Percentiles rank a stretch among this genome's conserved stretches.
Evolutionary conservation across 1,140 invertebrate species (phyloP).

Genomic region (Argopecten irradians): DNA sequence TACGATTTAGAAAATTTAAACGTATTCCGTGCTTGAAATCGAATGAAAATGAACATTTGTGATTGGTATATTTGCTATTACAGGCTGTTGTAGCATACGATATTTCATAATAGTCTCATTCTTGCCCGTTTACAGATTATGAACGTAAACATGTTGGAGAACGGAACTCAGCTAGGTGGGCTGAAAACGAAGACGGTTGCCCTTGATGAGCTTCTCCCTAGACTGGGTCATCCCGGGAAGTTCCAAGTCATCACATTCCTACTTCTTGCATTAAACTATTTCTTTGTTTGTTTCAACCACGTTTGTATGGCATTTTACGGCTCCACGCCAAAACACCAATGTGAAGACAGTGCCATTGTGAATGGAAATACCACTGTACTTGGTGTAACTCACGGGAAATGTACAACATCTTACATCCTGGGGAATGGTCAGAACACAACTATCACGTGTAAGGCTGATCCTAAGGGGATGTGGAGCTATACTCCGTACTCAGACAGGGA

Average conservation of each 20-base stretch:
- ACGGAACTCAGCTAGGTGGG: not conserved
- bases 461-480: conserved; percentile 35
- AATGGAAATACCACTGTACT: not conserved
- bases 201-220: conserved; percentile 55
- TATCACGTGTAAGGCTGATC: conserved; percentile 38
- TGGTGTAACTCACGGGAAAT: conserved; percentile 34
- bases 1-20: too few species aligned
- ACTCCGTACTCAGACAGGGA: not conserved
- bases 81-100: too few species aligned
- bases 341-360: conserved; percentile 37
- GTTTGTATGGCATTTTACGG: conserved; percentile 63
- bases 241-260: conserved; percentile 59
- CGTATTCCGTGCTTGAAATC: too few species aligned
- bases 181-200: conserved; percentile 48
- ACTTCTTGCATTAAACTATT: conserved; percentile 62
- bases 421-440: conserved; percentile 24
- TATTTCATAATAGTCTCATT: too few species aligned
- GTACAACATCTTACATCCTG: conserved; percentile 40
- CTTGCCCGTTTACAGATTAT: too few species aligned
- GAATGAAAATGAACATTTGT: too few species aligned
- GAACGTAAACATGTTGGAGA: not conserved
- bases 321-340: conserved; percentile 47
- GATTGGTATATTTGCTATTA: too few species aligned
- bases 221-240: conserved; percentile 61
- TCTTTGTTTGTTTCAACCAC: conserved; percentile 61